phyloP scores from a whole-genome alignment of 2,888 invertebrate genomes.

The Dynastes tityus region DNA sequence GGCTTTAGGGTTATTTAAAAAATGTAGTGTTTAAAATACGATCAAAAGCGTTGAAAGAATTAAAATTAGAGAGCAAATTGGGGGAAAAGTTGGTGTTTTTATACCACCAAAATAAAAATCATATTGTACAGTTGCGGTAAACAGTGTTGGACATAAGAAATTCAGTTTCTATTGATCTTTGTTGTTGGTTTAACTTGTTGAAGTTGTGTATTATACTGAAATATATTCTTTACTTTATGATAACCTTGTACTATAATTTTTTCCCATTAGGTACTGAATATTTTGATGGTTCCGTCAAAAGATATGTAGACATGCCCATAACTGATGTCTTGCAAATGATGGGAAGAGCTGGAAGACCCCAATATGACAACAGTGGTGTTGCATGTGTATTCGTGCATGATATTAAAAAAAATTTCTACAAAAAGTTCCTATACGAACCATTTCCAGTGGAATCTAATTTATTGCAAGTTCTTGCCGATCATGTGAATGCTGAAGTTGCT shows the following conservation, averaged over 20 bases:
- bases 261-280: conserved; percentile 87
- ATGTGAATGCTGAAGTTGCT: conserved; percentile 97
- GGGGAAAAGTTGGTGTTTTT: too few relatives aligned
- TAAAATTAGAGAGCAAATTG: too few relatives aligned
- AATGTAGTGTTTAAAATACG: too few relatives aligned
- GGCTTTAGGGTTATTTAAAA: too few relatives aligned
- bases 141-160: too few relatives aligned
- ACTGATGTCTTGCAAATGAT: conserved; percentile 99
- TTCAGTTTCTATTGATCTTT: too few relatives aligned
- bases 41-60: too few relatives aligned
- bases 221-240: too few relatives aligned
- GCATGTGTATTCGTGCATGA: conserved; percentile 95
- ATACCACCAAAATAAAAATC: too few relatives aligned
- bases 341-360: conserved; percentile 98
- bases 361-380: conserved; percentile 94
- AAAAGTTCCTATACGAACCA: conserved; percentile 98
- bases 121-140: too few relatives aligned
- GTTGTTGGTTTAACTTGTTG: too few relatives aligned
- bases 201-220: too few relatives aligned
- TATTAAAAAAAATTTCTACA: conserved; percentile 98
- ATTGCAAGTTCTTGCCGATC: conserved; percentile 94
- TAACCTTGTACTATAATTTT: not conserved
- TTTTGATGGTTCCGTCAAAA: conserved; percentile 95
- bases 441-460: conserved; percentile 99
- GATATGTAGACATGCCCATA: conserved; percentile 99